Conservation (phyloP, 2,888 invertebrate species). For the Andrena hattorfiana region DNA sequence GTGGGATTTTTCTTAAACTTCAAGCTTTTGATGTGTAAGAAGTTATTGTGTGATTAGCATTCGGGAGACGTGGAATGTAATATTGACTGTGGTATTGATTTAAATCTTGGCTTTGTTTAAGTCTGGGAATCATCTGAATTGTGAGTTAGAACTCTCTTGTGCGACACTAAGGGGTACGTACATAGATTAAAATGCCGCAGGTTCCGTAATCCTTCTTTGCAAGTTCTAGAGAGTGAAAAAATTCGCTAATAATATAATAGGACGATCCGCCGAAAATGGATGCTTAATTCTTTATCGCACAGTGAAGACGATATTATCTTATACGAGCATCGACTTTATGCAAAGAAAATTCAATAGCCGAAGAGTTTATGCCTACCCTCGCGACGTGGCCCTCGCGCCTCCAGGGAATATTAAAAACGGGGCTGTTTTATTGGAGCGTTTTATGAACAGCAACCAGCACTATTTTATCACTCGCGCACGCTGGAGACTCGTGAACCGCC, state of each 20-base stretch:
- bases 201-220: too few relatives aligned
- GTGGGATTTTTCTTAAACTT: too few relatives aligned
- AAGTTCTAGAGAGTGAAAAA: not conserved
- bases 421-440: constrained; percentile 77
- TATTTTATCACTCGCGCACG: constrained; percentile 53
- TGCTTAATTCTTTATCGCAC: constrained; percentile 52
- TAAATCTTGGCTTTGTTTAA: too few relatives aligned
- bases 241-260: constrained; percentile 8
- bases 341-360: constrained; percentile 78
- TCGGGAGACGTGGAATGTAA: too few relatives aligned
- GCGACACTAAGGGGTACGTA: too few relatives aligned
- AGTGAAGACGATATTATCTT: constrained; percentile 44
- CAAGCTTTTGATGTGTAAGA: too few relatives aligned
- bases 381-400: constrained; percentile 57
- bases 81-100: not conserved
- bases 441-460: constrained; percentile 72
- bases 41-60: too few relatives aligned
- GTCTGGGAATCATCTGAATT: too few relatives aligned
- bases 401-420: constrained; percentile 78
- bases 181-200: too few relatives aligned
- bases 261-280: constrained; percentile 18
- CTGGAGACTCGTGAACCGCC: not conserved
- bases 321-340: constrained; percentile 44
- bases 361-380: constrained; percentile 74
- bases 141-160: too few relatives aligned